Evolutionary conservation across 2,113 vertebrate species (phyloP), one percentile per base, ranked within the genome.

Genomic region (Scomber japonicus): DNA sequence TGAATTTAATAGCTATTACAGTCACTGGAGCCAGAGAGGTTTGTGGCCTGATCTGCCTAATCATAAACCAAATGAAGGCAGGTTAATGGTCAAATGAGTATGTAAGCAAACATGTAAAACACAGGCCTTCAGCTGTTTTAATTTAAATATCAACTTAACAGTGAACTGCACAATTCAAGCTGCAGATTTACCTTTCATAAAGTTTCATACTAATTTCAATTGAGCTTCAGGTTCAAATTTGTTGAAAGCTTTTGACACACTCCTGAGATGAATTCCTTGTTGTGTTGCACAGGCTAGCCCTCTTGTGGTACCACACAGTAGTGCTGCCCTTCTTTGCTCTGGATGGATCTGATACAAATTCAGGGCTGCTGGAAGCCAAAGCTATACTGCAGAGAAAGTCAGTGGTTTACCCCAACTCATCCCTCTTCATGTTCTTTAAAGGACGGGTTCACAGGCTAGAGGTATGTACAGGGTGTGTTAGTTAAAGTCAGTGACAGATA

Each of bases 361-460:
- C 94, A 1, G 98, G 98, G 64, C 93, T 99, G 85, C 93, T 96
- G 77, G 98, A 99, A 83, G 98, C 98, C 9, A 98, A 98, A 90
- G 96, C 97, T 72, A 99, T 99, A 90, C 96, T 99, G 67, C 96
- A 95, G 83, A 98, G 95, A 75, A 99, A 99, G 91, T 97, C 97
- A 59, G 93, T 98, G 86, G 96, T 97, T 79, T 99, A 99, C 87
- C 98, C 98, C 53, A 98, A 99, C 93, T 99, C 98, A 5, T 99
- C 98, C 70, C 96, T 99, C 78, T 99, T 99, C 88, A 98, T 99
- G 95, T 99, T 99, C 94, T 99, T 99, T 90, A 97, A 97, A 88
- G 98, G 98, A 90, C 96, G 98, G 66, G 97, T 99, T 84, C 98
- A 99, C 67, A 94, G 98, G 89, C 93, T 99, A 82, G 98, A 99